A percentile compares a stretch with the other conserved stretches of the same genome.
Evolutionary conservation across 1,140 invertebrate genomes (phyloP).

Genomic region (Drosophila oshimai): DNA sequence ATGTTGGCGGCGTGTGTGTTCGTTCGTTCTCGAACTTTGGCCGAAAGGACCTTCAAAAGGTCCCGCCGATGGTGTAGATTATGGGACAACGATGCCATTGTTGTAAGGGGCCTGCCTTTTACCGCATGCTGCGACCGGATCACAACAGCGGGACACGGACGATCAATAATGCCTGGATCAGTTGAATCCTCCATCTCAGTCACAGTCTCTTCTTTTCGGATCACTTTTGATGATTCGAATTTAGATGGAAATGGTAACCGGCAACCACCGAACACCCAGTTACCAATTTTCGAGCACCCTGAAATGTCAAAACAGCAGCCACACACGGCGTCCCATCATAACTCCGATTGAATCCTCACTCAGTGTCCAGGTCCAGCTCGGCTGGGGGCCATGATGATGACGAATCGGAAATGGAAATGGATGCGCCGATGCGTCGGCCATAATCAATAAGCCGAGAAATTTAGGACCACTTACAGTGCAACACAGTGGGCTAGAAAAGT

Average conservation of each 20-base stretch:
- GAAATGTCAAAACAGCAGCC: conserved; percentile 50
- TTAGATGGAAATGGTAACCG: conserved; percentile 26
- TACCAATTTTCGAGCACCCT: conserved; percentile 1
- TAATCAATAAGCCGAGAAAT: conserved; percentile 75
- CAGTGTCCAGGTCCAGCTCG: conserved; percentile 14
- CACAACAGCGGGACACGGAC: conserved; percentile 72
- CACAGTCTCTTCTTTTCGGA: too few relatives aligned
- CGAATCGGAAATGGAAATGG: conserved; percentile 76
- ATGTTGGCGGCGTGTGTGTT: conserved; percentile 58
- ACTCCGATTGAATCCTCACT: conserved; percentile 53
- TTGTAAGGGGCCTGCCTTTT: conserved; percentile 12
- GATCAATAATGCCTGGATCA: conserved; percentile 67
- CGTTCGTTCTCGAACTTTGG: conserved; percentile 55
- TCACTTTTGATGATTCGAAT: conserved; percentile 35
- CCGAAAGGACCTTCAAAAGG: conserved; percentile 78
- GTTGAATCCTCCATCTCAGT: too few relatives aligned
- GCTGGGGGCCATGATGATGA: conserved; percentile 60
- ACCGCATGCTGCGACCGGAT: conserved; percentile 63
- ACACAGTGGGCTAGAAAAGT: conserved; percentile 18
- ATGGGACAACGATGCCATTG: conserved; percentile 63
- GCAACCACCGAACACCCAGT: not conserved
- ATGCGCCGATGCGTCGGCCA: conserved; percentile 50
- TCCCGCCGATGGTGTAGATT: conserved; percentile 61
- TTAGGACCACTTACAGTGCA: conserved; percentile 47
- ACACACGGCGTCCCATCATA: conserved; percentile 49